Evolutionary conservation across 2,888 invertebrate genomes (phyloP).

Genomic region (Trichogramma evanescens): DNA sequence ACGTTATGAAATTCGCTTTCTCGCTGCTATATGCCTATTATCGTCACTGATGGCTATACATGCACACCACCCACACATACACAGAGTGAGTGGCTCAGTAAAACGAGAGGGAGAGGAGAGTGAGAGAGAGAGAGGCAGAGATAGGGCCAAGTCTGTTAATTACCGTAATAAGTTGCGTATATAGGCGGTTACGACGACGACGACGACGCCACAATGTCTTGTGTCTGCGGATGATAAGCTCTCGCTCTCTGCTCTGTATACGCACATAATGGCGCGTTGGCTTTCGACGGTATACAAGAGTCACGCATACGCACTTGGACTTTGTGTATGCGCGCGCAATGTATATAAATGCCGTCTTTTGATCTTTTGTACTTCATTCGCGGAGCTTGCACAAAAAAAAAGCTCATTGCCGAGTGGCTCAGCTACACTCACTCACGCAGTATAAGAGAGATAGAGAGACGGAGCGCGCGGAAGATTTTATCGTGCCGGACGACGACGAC

Average conservation of each 20-base stretch:
- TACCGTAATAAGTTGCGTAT: constrained; percentile 19
- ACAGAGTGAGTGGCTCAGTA: too few relatives aligned
- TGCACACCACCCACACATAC: not conserved
- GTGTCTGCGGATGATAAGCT: not conserved
- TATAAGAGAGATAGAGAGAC: too few relatives aligned
- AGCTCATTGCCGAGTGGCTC: too few relatives aligned
- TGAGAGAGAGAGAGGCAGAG: not conserved
- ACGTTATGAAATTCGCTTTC: constrained; percentile 4
- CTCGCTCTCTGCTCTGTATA: constrained; percentile 2
- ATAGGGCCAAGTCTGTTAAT: constrained; percentile 13
- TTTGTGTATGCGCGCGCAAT: not conserved
- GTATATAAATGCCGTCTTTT: constrained; percentile 1
- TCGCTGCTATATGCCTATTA: constrained; percentile 7
- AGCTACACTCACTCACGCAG: too few relatives aligned
- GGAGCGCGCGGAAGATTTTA: too few relatives aligned
- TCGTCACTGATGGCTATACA: not conserved
- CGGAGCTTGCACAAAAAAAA: too few relatives aligned
- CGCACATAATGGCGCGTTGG: constrained; percentile 10
- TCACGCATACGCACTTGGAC: not conserved
- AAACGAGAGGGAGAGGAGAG: not conserved
- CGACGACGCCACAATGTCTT: not conserved
- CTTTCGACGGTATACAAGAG: constrained; percentile 1
- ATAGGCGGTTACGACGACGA: too few relatives aligned
- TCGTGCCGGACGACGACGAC: too few relatives aligned
- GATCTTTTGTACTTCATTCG: constrained; percentile 1